Conservation (phyloP, 2,888 invertebrate species). For the Hirtodrosophila histrioides region DNA sequence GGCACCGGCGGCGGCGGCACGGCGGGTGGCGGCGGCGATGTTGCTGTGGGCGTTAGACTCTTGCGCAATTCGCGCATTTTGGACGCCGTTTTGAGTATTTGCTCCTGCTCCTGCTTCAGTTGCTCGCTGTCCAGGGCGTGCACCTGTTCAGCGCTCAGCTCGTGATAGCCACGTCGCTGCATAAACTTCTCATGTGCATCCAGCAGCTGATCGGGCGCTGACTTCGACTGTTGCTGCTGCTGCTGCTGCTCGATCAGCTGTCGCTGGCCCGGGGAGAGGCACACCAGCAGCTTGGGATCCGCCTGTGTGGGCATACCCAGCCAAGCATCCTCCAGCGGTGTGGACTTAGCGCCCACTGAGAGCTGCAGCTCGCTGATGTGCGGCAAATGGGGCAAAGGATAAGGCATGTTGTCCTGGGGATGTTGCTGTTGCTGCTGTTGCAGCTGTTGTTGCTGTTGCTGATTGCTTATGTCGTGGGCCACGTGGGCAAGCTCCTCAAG, state of each 20-base stretch:
- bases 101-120: conserved; percentile 67
- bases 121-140: conserved; percentile 74
- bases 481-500: conserved; percentile 89
- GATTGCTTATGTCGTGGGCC: conserved; percentile 85
- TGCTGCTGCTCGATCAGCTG: conserved; percentile 86
- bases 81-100: conserved; percentile 76
- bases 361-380: conserved; percentile 84
- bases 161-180: conserved; percentile 87
- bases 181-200: conserved; percentile 89
- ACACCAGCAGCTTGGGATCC: conserved; percentile 87
- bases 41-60: conserved; percentile 80
- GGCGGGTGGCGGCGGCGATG: conserved; percentile 70
- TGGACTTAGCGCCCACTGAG: conserved; percentile 37
- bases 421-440: conserved; percentile 57
- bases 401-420: conserved; percentile 83
- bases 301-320: conserved; percentile 87
- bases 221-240: conserved; percentile 80
- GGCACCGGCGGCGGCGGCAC: conserved; percentile 81
- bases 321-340: conserved; percentile 84
- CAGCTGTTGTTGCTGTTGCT: conserved; percentile 28
- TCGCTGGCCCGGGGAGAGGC: conserved; percentile 90
- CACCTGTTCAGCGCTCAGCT: conserved; percentile 82
- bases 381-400: conserved; percentile 85
- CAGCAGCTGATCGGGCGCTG: conserved; percentile 86
- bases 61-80: conserved; percentile 82